phyloP scores from a whole-genome alignment of 2,113 vertebrate species.

The Coregonus clupeaformis region DNA sequence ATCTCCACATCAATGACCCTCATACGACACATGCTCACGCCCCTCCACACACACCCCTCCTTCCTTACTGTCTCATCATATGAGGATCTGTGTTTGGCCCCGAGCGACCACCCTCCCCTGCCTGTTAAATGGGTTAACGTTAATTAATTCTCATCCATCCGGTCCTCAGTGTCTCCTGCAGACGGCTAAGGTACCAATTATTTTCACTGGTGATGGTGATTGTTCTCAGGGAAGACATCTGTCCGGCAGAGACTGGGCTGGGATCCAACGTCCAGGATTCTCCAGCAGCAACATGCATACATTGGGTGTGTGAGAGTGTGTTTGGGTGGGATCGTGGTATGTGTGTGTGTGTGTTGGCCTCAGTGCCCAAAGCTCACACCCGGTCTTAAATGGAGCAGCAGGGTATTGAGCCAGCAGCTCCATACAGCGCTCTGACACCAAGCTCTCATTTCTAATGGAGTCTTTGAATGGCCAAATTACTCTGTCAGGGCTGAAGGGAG shows the following conservation, averaged over 20 bases:
- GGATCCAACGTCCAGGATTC: not conserved
- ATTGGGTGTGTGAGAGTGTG: not conserved
- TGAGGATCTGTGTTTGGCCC: constrained; percentile 22
- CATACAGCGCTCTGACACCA: not conserved
- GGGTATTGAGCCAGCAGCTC: not conserved
- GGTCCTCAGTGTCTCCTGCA: constrained; percentile 16
- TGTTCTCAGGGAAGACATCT: constrained; percentile 36
- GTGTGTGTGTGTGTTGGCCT: not conserved
- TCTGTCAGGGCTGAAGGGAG: not conserved
- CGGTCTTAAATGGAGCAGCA: not conserved
- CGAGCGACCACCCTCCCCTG: constrained; percentile 11
- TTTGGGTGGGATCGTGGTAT: not conserved
- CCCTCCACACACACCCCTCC: not conserved
- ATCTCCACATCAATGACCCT: too few relatives aligned
- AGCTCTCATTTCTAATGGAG: not conserved
- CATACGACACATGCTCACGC: not conserved
- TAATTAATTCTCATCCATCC: constrained; percentile 48
- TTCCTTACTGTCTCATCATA: constrained; percentile 18
- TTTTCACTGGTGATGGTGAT: constrained; percentile 22
- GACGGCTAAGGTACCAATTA: constrained; percentile 26
- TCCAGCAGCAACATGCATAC: not conserved
- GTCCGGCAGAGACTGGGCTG: constrained; percentile 25
- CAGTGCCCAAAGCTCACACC: not conserved
- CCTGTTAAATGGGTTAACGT: constrained; percentile 48
- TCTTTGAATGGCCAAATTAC: not conserved